These are phyloP conservation scores for Stigmatopora nigra DNA, from an alignment of 2,113 vertebrate genomes.

Conservation along the genomic window DNA sequence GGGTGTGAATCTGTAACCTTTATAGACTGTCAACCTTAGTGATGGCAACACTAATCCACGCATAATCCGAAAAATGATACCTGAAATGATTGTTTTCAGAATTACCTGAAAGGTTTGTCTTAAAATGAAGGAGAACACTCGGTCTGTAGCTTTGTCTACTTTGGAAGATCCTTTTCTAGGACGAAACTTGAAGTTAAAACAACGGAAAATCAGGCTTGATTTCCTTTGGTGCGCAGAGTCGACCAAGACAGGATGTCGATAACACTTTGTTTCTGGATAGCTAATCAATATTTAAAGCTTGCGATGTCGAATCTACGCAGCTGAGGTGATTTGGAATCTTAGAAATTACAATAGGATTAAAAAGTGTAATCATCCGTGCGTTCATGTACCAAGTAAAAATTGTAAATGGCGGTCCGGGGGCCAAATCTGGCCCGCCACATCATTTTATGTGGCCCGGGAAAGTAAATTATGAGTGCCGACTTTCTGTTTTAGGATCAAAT, in stretches of 20 bases:
- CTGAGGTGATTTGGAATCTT: slow-evolving; percentile 3
- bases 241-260: neutral
- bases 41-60: slow-evolving; percentile 9
- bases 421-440: too few relatives aligned
- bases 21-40: slow-evolving; percentile 3
- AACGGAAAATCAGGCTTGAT: neutral
- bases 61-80: too few relatives aligned
- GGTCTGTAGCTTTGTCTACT: neutral
- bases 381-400: neutral
- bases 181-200: slow-evolving; percentile 8
- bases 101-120: neutral
- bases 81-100: neutral
- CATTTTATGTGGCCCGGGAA: too few relatives aligned
- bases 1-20: slow-evolving; percentile 8
- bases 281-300: slow-evolving; percentile 14
- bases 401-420: too few relatives aligned
- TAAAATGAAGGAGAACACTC: neutral
- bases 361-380: neutral
- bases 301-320: neutral
- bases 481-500: too few relatives aligned
- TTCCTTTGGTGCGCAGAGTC: neutral
- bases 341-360: slow-evolving; percentile 1
- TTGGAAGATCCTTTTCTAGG: neutral
- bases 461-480: too few relatives aligned
- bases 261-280: slow-evolving; percentile 4